A percentile compares a stretch with the other conserved stretches of the same genome.
These are phyloP conservation scores for Epinephelus malabaricus DNA, from an alignment of 2,797 vertebrate genomes.

Conservation along the genomic window DNA sequence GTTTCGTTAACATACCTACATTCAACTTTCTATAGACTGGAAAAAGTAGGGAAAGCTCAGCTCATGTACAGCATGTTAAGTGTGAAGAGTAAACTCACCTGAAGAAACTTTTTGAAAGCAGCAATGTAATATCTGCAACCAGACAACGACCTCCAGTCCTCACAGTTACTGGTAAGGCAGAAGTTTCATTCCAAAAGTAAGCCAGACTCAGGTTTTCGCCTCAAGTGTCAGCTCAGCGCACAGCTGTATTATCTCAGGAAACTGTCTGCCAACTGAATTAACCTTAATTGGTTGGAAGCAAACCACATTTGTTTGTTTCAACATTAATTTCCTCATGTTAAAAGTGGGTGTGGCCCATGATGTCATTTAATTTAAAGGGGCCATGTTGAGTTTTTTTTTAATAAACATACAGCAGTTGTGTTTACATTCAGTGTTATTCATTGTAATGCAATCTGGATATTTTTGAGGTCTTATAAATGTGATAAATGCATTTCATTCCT, in stretches of 20 bases:
- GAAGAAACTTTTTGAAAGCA: too few species aligned
- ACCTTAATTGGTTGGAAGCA: neutral
- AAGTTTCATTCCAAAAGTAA: neutral
- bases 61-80: neutral
- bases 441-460: neutral
- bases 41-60: neutral
- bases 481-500: neutral
- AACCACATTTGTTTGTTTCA: neutral
- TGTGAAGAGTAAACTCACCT: too few species aligned
- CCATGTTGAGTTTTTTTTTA: neutral
- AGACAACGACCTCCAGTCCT: neutral
- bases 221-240: constrained; percentile 19
- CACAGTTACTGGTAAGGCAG: neutral
- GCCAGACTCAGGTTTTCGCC: neutral
- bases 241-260: constrained; percentile 16
- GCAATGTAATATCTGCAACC: neutral
- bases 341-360: neutral
- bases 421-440: neutral
- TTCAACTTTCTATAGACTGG: neutral
- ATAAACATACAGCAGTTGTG: neutral
- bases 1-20: too few species aligned
- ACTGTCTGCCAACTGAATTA: neutral
- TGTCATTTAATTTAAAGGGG: constrained; percentile 12
- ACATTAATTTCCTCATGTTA: neutral
- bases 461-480: neutral